Base-by-base conservation (phyloP, 2,797 vertebrate species). In the Limosa lapponica region DNA sequence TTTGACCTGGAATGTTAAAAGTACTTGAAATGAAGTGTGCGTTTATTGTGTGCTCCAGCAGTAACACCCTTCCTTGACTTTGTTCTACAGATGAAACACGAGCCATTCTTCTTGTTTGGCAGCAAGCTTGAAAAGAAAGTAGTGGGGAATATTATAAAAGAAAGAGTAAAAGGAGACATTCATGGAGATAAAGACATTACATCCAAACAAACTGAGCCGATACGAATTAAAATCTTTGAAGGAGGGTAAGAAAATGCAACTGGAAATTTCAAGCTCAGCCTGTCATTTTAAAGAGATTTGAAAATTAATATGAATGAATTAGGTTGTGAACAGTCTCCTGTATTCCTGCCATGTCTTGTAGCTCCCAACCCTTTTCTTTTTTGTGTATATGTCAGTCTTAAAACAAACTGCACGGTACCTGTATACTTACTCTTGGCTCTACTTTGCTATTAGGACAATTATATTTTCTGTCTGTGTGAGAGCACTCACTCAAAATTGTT, bases 181-280 rank as follows among this genome's bases (percentile, higher is more conserved):
- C 98, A 98, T 97, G 99, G 99, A 84, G 99, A 99, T 97, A 99
- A 99, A 98, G 99, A 99, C 93, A 98, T 98, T 78, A 98, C 98
- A 64, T 96, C 98, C 97, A 99, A 99, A 90, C 97, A 98, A 97
- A 92, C 96, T 64, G 99, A 99, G 97, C 99, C 99, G 65, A 98
- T 99, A 79, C 98, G 99, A 94, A 99, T 99, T 98, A 99, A 99
- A 99, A 99, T 99, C 98, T 99, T 99, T 98, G 99, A 99, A 98
- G 99, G 99, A 98, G 99, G 99, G 99, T 99, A 98, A 99, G 99
- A 93, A 96, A 95, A 97, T 78, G 28, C 66, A 92, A 91, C 61
- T 96, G 69, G 62, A 96, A 91, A 96, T 95, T 74, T 89, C 59
- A 96, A 94, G 80, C 82, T 84, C 69, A 61, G 74, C 64, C 58